These are phyloP conservation scores for Caprella mutica DNA, from an alignment of 2,888 invertebrate species.

Conservation along the genomic window DNA sequence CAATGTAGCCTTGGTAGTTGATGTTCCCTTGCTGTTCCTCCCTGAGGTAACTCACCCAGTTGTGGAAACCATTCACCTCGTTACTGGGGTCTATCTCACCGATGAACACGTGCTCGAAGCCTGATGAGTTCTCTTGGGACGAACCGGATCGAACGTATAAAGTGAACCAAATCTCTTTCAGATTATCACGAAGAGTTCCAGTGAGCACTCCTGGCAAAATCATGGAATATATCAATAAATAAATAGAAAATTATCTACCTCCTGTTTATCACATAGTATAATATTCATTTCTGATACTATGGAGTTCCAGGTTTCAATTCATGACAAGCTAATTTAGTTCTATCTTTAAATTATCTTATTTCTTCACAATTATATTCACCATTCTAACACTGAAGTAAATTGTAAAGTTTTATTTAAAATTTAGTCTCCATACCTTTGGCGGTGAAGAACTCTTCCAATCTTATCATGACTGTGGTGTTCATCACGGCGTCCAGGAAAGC, in stretches of 20 bases:
- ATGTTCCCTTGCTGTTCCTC: slow-evolving; percentile 49
- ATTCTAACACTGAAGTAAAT: background rate
- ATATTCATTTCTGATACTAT: too few relatives aligned
- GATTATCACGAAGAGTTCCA: slow-evolving; percentile 37
- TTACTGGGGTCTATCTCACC: slow-evolving; percentile 9
- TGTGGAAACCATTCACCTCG: slow-evolving; percentile 80
- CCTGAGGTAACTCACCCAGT: slow-evolving; percentile 73
- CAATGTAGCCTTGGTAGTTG: slow-evolving; percentile 3
- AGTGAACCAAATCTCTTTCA: slow-evolving; percentile 47
- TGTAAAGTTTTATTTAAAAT: background rate
- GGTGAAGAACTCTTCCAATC: slow-evolving; percentile 9
- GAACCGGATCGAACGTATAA: slow-evolving; percentile 56
- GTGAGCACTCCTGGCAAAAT: slow-evolving; percentile 23
- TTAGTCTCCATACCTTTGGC: slow-evolving; percentile 3
- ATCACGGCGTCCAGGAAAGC: slow-evolving; percentile 10
- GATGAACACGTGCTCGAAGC: slow-evolving; percentile 80
- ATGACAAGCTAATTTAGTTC: too few relatives aligned
- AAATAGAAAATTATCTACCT: too few relatives aligned
- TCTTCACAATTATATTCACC: background rate
- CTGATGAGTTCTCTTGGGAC: slow-evolving; percentile 71
- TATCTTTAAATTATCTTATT: background rate
- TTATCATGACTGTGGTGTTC: slow-evolving; percentile 2
- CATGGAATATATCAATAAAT: too few relatives aligned
- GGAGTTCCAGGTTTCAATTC: too few relatives aligned
- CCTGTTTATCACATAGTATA: too few relatives aligned